Percentiles rank a stretch among this genome's conserved stretches.
Evolutionary conservation across 2,888 invertebrate species (phyloP).

Genomic region (Apodemia mormo): DNA sequence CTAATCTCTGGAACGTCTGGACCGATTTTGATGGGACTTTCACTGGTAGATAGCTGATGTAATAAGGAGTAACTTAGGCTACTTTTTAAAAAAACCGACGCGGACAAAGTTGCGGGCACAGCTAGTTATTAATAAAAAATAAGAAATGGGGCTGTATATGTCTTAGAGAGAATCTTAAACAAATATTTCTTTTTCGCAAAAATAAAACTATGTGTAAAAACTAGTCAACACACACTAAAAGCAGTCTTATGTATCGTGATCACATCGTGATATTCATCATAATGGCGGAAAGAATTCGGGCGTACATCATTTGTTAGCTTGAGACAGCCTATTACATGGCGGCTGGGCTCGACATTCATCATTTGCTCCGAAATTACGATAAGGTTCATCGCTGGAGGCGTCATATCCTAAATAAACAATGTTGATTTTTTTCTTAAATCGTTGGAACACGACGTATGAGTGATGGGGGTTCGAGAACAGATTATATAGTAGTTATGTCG

Average conservation of each 20-base stretch:
- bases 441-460: not conserved
- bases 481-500: slow-evolving; percentile 1
- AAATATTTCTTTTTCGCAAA: not conserved
- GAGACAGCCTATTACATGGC: slow-evolving; percentile 8
- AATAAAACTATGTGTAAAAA: not conserved
- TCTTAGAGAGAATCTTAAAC: too few relatives aligned
- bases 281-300: slow-evolving; percentile 1
- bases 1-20: too few relatives aligned
- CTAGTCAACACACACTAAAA: not conserved
- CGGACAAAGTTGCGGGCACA: too few relatives aligned
- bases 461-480: not conserved
- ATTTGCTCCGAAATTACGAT: slow-evolving; percentile 14
- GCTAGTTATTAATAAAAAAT: too few relatives aligned
- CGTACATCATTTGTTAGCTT: slow-evolving; percentile 8
- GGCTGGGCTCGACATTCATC: slow-evolving; percentile 7
- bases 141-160: too few relatives aligned
- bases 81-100: too few relatives aligned
- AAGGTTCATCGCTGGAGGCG: not conserved
- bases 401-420: slow-evolving; percentile 15
- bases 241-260: not conserved
- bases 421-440: slow-evolving; percentile 2
- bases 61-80: too few relatives aligned
- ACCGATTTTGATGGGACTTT: too few relatives aligned
- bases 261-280: not conserved
- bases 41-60: too few relatives aligned